A percentile compares a stretch with the other conserved stretches of the same genome.
phyloP scores from a whole-genome alignment of 64 coral and sea anemone species.

The Platygyra sinensis region DNA sequence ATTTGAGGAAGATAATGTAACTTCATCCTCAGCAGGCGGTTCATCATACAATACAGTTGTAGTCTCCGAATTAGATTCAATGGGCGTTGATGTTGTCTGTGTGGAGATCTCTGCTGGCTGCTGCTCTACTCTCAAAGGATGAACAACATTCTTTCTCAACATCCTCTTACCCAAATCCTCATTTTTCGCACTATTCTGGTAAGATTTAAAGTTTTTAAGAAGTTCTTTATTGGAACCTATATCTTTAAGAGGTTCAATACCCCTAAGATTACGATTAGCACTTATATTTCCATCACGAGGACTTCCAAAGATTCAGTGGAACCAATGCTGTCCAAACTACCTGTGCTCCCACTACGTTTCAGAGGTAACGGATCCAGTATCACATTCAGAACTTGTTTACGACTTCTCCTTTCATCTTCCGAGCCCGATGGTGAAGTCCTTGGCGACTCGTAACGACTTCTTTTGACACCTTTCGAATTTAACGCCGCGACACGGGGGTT shows the following conservation, averaged over 20 bases:
- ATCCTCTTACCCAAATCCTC: background rate
- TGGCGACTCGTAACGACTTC: constrained; percentile 72
- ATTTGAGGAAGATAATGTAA: constrained; percentile 36
- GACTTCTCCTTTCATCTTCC: constrained; percentile 73
- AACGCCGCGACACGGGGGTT: constrained; percentile 45
- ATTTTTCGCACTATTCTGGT: constrained; percentile 58
- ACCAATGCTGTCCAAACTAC: constrained; percentile 50
- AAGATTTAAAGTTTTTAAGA: constrained; percentile 60
- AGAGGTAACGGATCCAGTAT: constrained; percentile 52
- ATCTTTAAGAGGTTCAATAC: constrained; percentile 73
- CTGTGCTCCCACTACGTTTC: constrained; percentile 45
- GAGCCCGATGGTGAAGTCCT: constrained; percentile 74
- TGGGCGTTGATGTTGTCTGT: background rate
- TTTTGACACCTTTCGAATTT: constrained; percentile 63
- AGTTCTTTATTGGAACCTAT: constrained; percentile 72
- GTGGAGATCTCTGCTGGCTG: background rate
- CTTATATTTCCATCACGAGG: constrained; percentile 22
- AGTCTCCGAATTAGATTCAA: background rate
- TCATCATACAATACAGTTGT: constrained; percentile 3
- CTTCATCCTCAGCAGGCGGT: background rate
- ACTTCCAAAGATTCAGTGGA: constrained; percentile 64
- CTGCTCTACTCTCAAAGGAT: constrained; percentile 46
- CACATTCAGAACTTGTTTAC: constrained; percentile 66
- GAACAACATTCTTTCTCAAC: constrained; percentile 42
- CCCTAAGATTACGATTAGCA: constrained; percentile 55